A percentile compares a stretch with the other conserved stretches of the same genome.
Evolutionary conservation across 2,113 vertebrate genomes (phyloP).

Genomic region (Micromys minutus): DNA sequence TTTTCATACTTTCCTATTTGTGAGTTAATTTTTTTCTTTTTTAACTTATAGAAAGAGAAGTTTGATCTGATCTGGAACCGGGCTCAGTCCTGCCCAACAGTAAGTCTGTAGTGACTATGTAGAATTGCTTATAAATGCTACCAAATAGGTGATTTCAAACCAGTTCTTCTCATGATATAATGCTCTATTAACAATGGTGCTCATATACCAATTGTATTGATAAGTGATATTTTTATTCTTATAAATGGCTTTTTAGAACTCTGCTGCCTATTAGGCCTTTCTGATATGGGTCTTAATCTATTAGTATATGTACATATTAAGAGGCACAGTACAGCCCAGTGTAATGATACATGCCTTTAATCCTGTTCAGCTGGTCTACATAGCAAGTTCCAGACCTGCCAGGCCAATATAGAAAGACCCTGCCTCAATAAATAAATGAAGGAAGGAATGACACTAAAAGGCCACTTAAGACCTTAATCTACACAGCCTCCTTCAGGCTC

Average conservation of each 20-base stretch:
- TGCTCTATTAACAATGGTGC: slow-evolving; percentile 27
- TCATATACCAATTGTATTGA: neutral
- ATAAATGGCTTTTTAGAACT: neutral
- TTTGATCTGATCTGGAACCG: slow-evolving; percentile 91
- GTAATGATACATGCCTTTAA: neutral
- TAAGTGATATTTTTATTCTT: slow-evolving; percentile 2
- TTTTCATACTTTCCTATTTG: neutral
- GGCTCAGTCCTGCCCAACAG: slow-evolving; percentile 89
- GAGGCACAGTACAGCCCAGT: neutral
- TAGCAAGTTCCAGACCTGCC: neutral
- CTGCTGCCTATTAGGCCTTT: neutral
- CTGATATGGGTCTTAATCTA: neutral
- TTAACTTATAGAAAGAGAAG: slow-evolving; percentile 86
- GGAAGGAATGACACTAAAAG: neutral
- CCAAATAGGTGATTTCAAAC: slow-evolving; percentile 5
- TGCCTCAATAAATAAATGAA: neutral
- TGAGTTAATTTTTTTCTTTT: slow-evolving; percentile 73
- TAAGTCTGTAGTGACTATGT: slow-evolving; percentile 78
- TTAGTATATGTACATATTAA: neutral
- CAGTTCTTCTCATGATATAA: neutral
- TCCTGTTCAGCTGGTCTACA: neutral
- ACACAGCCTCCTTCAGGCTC: slow-evolving; percentile 24
- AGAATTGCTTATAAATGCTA: neutral
- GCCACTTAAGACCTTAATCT: neutral
- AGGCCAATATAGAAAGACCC: neutral